These are phyloP conservation scores for Lasioglossum zephyrum DNA, from an alignment of 2,888 invertebrate species.

Conservation along the genomic window DNA sequence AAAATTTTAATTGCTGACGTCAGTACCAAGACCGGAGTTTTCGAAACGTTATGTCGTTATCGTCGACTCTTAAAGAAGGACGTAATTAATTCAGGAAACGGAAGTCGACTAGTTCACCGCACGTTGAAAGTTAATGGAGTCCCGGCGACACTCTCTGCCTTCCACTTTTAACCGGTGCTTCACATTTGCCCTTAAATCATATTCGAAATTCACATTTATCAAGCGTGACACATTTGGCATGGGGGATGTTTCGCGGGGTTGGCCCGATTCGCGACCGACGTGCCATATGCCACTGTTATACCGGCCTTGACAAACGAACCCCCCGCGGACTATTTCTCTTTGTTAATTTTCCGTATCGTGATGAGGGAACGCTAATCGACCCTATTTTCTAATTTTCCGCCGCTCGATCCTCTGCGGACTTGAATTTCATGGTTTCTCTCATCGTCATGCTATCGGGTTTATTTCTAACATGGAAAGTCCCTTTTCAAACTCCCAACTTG, in stretches of 20 bases:
- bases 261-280: neutral
- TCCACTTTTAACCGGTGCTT: neutral
- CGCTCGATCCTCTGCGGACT: neutral
- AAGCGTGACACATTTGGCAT: neutral
- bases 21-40: neutral
- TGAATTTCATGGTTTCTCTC: neutral
- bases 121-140: constrained; percentile 7
- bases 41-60: neutral
- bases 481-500: neutral
- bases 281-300: neutral
- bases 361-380: neutral
- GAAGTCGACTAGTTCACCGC: neutral
- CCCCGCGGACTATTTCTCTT: neutral
- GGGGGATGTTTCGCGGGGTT: neutral
- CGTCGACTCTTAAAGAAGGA: neutral
- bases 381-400: constrained; percentile 2
- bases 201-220: constrained; percentile 13
- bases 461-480: neutral
- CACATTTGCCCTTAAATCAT: constrained; percentile 1
- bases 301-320: constrained; percentile 9
- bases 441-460: neutral
- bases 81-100: neutral
- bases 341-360: constrained; percentile 7
- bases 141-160: neutral
- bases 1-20: neutral